phyloP scores from a whole-genome alignment of 2,888 invertebrate species.

The Epinotia bilunana region DNA sequence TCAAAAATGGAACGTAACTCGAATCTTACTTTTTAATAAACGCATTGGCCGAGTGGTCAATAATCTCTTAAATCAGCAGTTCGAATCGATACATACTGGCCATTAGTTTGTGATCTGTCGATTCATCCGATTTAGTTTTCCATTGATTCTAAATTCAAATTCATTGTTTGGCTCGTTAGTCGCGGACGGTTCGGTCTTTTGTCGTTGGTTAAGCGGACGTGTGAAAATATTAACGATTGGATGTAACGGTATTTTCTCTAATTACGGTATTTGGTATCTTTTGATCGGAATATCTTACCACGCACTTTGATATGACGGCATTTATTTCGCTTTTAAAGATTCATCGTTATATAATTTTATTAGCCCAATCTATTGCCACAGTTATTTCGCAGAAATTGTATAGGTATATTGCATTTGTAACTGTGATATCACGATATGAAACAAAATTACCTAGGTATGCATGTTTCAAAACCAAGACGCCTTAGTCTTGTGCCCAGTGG shows the following conservation, averaged over 20 bases:
- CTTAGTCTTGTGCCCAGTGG: no score
- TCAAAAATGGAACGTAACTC: constrained; percentile 32
- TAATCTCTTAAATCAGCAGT: constrained; percentile 67
- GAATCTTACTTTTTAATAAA: constrained; percentile 63
- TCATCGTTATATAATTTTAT: no score
- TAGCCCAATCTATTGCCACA: no score
- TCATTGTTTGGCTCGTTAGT: constrained; percentile 73
- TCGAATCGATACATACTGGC: constrained; percentile 55
- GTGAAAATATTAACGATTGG: constrained; percentile 62
- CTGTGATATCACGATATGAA: no score
- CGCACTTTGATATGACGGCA: constrained; percentile 11
- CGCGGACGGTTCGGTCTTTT: constrained; percentile 60
- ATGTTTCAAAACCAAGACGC: no score
- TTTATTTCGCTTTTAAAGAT: background rate
- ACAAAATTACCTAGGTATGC: no score
- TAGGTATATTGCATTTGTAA: no score
- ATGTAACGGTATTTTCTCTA: constrained; percentile 43
- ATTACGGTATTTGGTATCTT: constrained; percentile 43
- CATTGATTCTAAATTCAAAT: constrained; percentile 70
- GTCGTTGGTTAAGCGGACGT: constrained; percentile 66
- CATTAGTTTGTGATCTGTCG: constrained; percentile 68
- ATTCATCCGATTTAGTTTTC: constrained; percentile 79
- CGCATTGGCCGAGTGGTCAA: constrained; percentile 62
- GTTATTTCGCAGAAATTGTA: no score
- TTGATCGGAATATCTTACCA: constrained; percentile 35